Conservation (phyloP, 2,113 vertebrate species). For the Poeciliopsis prolifica region DNA sequence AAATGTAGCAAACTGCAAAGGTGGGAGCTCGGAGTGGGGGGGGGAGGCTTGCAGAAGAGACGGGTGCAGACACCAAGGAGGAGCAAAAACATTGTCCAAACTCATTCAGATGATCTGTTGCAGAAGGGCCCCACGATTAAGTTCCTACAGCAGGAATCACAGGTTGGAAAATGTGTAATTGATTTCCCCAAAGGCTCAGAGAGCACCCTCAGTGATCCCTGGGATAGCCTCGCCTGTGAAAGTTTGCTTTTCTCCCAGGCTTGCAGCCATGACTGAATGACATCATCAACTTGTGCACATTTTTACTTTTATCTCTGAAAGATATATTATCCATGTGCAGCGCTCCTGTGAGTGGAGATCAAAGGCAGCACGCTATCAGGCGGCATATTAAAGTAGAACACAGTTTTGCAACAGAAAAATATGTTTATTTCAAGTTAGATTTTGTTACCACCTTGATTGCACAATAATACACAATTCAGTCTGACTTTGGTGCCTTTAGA, state of each 20-base stretch:
- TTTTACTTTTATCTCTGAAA: conserved; percentile 85
- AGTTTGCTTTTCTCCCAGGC: conserved; percentile 77
- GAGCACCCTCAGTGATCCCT: conserved; percentile 71
- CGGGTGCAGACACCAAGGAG: conserved; percentile 74
- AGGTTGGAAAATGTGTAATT: conserved; percentile 72
- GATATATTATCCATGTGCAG: conserved; percentile 84
- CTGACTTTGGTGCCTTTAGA: conserved; percentile 50
- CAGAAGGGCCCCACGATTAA: conserved; percentile 76
- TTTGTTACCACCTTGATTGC: conserved; percentile 70
- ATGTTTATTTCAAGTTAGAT: conserved; percentile 81
- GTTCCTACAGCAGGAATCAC: conserved; percentile 68
- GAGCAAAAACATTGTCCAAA: conserved; percentile 87
- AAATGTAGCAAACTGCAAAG: conserved; percentile 89
- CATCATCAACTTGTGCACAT: conserved; percentile 80
- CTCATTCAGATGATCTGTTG: conserved; percentile 83
- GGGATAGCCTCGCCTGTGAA: conserved; percentile 69
- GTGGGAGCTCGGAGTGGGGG: conserved; percentile 72
- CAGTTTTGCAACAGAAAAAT: conserved; percentile 80
- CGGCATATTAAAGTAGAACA: conserved; percentile 80
- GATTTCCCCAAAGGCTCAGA: conserved; percentile 78
- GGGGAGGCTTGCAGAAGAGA: conserved; percentile 29
- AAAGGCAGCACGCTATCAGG: conserved; percentile 79
- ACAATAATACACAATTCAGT: conserved; percentile 60
- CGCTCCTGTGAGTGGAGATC: conserved; percentile 71
- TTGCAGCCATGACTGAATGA: conserved; percentile 73